A percentile compares a stretch with the other conserved stretches of the same genome.
These are phyloP conservation scores for Euspilapteryx auroguttella DNA, from an alignment of 2,888 invertebrate genomes.

Conservation along the genomic window DNA sequence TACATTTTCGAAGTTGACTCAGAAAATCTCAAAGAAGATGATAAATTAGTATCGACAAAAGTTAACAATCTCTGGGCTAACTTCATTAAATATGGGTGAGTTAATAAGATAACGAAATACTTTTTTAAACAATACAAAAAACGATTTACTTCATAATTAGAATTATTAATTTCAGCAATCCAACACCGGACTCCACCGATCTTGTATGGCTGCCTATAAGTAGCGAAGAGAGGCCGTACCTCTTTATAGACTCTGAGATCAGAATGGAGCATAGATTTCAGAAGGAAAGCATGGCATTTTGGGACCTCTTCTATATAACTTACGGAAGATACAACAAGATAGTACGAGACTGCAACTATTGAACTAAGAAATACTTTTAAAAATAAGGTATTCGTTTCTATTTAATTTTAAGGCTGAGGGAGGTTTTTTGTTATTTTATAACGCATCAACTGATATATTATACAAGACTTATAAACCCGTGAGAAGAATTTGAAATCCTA, in stretches of 20 bases:
- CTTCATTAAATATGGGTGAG: neutral
- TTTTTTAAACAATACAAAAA: too few relatives aligned
- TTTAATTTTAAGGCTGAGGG: too few relatives aligned
- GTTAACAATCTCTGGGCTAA: neutral
- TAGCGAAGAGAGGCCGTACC: conserved; percentile 5
- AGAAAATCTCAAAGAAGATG: neutral
- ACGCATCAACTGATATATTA: too few relatives aligned
- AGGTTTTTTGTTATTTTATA: too few relatives aligned
- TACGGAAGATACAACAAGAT: conserved; percentile 6
- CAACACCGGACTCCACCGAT: conserved; percentile 7
- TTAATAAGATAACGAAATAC: too few relatives aligned
- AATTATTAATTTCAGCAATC: conserved; percentile 7
- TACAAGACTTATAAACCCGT: too few relatives aligned
- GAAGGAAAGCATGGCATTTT: conserved; percentile 9
- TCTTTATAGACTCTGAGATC: conserved; percentile 8
- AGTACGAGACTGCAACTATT: too few relatives aligned
- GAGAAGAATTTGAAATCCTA: too few relatives aligned
- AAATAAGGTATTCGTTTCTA: too few relatives aligned
- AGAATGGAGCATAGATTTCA: conserved; percentile 5
- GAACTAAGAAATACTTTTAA: too few relatives aligned
- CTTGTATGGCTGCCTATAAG: conserved; percentile 8
- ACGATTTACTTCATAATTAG: too few relatives aligned
- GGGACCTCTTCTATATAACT: conserved; percentile 9
- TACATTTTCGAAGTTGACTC: neutral
- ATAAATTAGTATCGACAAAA: neutral